phyloP scores from a whole-genome alignment of 2,113 vertebrate genomes.

The Prochilodus magdalenae region DNA sequence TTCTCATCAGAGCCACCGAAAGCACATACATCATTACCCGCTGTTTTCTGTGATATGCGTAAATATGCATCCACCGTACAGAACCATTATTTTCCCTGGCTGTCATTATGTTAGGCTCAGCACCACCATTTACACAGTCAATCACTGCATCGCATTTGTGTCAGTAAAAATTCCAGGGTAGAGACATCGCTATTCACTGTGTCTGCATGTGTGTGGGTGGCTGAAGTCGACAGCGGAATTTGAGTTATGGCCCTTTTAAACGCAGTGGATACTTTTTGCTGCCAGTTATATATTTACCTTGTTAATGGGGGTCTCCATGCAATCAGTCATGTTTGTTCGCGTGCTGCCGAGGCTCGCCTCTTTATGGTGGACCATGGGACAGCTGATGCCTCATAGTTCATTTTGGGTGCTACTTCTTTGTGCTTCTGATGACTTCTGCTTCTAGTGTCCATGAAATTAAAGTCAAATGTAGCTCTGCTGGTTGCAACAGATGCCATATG shows the following conservation, averaged over 20 bases:
- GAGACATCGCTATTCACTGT: not conserved
- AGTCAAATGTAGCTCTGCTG: too few relatives aligned
- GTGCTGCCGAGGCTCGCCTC: not conserved
- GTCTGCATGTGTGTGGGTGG: slow-evolving; percentile 13
- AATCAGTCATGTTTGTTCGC: not conserved
- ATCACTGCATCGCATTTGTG: slow-evolving; percentile 1
- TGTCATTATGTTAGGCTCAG: not conserved
- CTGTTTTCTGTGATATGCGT: not conserved
- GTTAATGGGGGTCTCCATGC: not conserved
- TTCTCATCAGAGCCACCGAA: too few relatives aligned
- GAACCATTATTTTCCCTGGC: not conserved
- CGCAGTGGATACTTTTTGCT: not conserved
- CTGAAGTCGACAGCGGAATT: not conserved
- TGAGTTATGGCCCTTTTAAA: slow-evolving; percentile 1
- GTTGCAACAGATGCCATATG: too few relatives aligned
- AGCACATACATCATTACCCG: not conserved
- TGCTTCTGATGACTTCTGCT: too few relatives aligned
- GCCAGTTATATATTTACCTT: not conserved
- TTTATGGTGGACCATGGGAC: not conserved
- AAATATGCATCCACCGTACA: not conserved
- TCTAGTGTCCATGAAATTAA: too few relatives aligned
- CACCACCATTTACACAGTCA: not conserved
- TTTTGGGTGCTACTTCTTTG: too few relatives aligned
- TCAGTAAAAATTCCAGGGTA: not conserved
- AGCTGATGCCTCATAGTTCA: not conserved